Conservation (phyloP, 2,888 invertebrate species). For the Holacanthella duospinosa region DNA sequence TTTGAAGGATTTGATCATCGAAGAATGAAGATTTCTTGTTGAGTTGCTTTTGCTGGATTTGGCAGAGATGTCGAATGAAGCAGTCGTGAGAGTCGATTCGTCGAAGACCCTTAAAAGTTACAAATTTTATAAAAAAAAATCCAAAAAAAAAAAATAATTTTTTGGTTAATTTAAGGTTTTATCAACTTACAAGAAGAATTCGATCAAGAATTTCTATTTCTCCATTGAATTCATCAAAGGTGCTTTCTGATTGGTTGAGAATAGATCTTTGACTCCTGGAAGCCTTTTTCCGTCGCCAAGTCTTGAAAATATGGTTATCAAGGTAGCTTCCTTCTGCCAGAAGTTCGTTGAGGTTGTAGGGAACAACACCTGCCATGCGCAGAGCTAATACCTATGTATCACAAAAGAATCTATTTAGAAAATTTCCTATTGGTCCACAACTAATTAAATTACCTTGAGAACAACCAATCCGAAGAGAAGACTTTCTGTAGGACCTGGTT, state of each 20-base stretch:
- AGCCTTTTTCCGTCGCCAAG: conserved; percentile 16
- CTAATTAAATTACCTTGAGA: conserved; percentile 23
- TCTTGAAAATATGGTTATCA: conserved; percentile 12
- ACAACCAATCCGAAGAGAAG: conserved; percentile 30
- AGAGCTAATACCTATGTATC: conserved; percentile 27
- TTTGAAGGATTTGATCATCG: conserved; percentile 23
- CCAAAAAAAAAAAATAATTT: neutral
- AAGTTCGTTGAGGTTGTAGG: conserved; percentile 29
- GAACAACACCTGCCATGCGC: conserved; percentile 27
- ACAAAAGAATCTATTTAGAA: neutral
- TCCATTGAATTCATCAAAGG: no score
- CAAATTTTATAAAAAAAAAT: conserved; percentile 1
- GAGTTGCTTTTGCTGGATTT: conserved; percentile 29
- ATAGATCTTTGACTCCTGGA: conserved; percentile 17
- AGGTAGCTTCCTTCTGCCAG: conserved; percentile 18
- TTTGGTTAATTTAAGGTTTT: no score
- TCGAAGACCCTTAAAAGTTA: conserved; percentile 21
- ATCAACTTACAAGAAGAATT: conserved; percentile 25
- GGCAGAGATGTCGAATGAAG: conserved; percentile 33
- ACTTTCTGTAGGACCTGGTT: conserved; percentile 29
- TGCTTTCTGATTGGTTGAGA: conserved; percentile 20
- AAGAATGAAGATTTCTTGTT: conserved; percentile 20
- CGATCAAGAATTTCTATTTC: conserved; percentile 30
- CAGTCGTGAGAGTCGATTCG: conserved; percentile 33
- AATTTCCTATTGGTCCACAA: neutral